Conservation (phyloP, 2,888 invertebrate species). For the Aspidiotus rigidus region DNA sequence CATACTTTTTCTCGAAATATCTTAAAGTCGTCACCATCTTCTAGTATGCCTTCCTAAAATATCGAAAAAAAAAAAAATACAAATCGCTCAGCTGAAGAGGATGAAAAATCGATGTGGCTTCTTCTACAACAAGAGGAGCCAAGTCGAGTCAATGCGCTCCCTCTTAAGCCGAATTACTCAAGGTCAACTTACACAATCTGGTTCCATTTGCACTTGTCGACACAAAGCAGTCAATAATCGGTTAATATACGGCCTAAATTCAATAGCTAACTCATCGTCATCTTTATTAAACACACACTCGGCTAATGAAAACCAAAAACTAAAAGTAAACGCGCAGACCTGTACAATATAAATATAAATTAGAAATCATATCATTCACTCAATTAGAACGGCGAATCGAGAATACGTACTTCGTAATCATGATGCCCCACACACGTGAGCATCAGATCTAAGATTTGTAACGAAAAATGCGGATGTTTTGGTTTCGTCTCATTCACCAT, state of each 20-base stretch:
- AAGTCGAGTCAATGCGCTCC: neutral
- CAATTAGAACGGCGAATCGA: neutral
- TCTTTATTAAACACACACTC: constrained; percentile 87
- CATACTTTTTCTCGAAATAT: constrained; percentile 77
- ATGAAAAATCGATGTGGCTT: too few relatives aligned
- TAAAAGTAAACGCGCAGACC: constrained; percentile 80
- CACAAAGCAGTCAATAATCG: constrained; percentile 80
- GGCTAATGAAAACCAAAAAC: constrained; percentile 91
- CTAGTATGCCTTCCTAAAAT: constrained; percentile 61
- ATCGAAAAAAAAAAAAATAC: constrained; percentile 3
- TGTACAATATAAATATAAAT: constrained; percentile 40
- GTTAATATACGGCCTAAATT: constrained; percentile 85
- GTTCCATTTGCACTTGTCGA: constrained; percentile 90
- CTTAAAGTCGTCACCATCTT: constrained; percentile 74
- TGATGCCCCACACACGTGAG: constrained; percentile 90
- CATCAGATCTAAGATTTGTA: constrained; percentile 78
- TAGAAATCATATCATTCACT: neutral
- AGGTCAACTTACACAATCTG: constrained; percentile 60
- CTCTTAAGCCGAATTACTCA: neutral
- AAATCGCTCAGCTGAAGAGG: too few relatives aligned
- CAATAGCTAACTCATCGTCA: constrained; percentile 64
- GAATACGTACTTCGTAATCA: constrained; percentile 76
- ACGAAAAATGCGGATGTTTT: constrained; percentile 60
- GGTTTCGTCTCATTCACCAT: constrained; percentile 58
- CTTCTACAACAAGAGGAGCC: too few relatives aligned